Evolutionary conservation across 2,113 vertebrate species (phyloP).

Genomic region (Triplophysa dalaica): DNA sequence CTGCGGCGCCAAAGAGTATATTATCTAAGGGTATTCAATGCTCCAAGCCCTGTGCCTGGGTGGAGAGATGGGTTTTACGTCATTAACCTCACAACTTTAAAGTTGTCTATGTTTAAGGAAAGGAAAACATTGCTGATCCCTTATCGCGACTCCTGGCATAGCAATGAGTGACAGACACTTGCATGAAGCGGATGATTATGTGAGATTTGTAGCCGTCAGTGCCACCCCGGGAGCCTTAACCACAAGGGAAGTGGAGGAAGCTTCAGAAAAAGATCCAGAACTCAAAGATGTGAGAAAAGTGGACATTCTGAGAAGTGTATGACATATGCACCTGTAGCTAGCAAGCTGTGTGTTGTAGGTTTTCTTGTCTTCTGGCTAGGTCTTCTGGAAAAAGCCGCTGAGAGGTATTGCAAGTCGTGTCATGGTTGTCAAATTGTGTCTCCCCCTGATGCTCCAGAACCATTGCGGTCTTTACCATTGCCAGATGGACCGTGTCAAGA

Average conservation of each 20-base stretch:
- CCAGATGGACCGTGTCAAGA: constrained; percentile 26
- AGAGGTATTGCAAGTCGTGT: constrained; percentile 19
- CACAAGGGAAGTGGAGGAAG: constrained; percentile 38
- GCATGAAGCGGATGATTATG: constrained; percentile 43
- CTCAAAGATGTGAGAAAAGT: not conserved
- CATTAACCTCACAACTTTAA: constrained; percentile 44
- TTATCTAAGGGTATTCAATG: no score
- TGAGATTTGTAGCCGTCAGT: constrained; percentile 42
- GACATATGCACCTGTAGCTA: constrained; percentile 21
- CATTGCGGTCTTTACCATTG: constrained; percentile 22
- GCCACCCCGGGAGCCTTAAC: constrained; percentile 32
- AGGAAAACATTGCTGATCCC: constrained; percentile 17
- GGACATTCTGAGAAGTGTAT: constrained; percentile 37
- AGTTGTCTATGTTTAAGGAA: constrained; percentile 26
- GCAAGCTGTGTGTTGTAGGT: constrained; percentile 36
- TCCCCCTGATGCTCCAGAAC: constrained; percentile 19
- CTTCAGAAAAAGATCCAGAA: constrained; percentile 15
- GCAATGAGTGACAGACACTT: constrained; percentile 5
- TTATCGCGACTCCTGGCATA: constrained; percentile 25
- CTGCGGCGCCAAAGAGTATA: no score
- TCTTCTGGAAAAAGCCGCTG: not conserved
- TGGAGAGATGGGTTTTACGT: constrained; percentile 44
- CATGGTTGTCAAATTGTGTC: constrained; percentile 36
- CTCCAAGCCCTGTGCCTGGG: constrained; percentile 26
- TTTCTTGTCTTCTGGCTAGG: constrained; percentile 20